Evolutionary conservation across 2,888 invertebrate species (phyloP), one percentile per base, ranked within the genome.

Genomic region (Imbricaverruca yamaguchii): DNA sequence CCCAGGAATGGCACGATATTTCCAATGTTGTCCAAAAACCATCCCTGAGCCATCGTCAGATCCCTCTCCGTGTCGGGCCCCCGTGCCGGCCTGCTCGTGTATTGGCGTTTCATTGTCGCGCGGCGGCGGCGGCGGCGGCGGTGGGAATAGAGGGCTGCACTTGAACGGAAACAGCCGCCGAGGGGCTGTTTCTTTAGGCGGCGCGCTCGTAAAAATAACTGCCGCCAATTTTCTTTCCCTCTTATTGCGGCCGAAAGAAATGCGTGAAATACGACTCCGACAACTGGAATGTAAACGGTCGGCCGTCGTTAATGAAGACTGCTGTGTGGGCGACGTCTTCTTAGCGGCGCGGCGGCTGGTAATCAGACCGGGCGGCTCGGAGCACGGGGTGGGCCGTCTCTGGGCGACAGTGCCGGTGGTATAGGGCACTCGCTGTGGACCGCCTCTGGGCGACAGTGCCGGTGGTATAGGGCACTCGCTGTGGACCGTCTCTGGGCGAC

Each of bases 141-240:
- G 18, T 55, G 74, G 53, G 74, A 74, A 55, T 55, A 12, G 18
- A 7, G 39, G 74, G 11, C 74, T 74, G 74, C 53, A 2, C 2
- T 18, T 10, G 74, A 53, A 21, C 74, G 6, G 18, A 11, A 55
- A 74, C 74, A 39, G 74, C 21, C 74, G 21, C 74, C n/a, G 21
- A 11, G 74, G 74, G 74, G 74, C 74, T 55, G 74, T 74, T 74
- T 74, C 74, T 74, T 74, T 3, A 18, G 39, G 21, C 53, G 21
- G 21, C 6, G 59, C 74, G 55, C 74, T 74, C 74, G 74, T 74
- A 74, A 74, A 74, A 74, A 74, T 74, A 74, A 74, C 74, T 53
- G 74, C 55, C 74, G 74, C 74, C 74, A 74, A 74, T 74, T 74
- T 69, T 74, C 74, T 74, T 55, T 55, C 74, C 74, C 74, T 18